These are phyloP conservation scores for Drosophila eugracilis DNA, from an alignment of 1,140 invertebrate genomes.

Conservation along the genomic window DNA sequence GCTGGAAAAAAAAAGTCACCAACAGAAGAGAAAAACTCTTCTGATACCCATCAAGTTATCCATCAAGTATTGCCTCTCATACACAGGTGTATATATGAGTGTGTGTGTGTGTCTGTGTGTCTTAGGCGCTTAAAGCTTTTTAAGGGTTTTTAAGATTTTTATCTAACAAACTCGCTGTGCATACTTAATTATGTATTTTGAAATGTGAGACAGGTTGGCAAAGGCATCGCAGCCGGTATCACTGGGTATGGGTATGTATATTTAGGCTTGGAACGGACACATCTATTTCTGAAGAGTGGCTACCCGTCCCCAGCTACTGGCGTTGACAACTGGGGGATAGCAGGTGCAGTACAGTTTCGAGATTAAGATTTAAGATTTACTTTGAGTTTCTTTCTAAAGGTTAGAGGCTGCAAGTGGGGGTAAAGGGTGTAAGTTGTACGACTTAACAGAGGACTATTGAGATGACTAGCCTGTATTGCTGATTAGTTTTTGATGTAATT, in stretches of 20 bases:
- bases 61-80: conserved; percentile 78
- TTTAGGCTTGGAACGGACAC: conserved; percentile 26
- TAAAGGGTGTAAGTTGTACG: conserved; percentile 15
- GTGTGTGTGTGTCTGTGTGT: conserved; percentile 54
- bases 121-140: conserved; percentile 83
- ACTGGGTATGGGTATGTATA: conserved; percentile 27
- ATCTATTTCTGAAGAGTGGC: conserved; percentile 40
- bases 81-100: conserved; percentile 4
- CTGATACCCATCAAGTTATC: conserved; percentile 81
- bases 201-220: conserved; percentile 82
- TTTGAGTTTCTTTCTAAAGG: conserved; percentile 30
- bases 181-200: conserved; percentile 84
- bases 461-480: too few species aligned
- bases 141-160: conserved; percentile 84
- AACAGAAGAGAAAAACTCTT: conserved; percentile 51
- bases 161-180: conserved; percentile 83
- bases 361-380: conserved; percentile 29
- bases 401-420: conserved; percentile 18
- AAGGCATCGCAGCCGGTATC: conserved; percentile 47
- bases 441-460: too few species aligned
- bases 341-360: conserved; percentile 63
- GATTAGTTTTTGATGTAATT: too few species aligned
- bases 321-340: conserved; percentile 69
- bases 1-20: conserved; percentile 48
- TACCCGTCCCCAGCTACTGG: conserved; percentile 63